These are phyloP conservation scores for Adelphocoris suturalis DNA, from an alignment of 2,888 invertebrate genomes.

Conservation along the genomic window DNA sequence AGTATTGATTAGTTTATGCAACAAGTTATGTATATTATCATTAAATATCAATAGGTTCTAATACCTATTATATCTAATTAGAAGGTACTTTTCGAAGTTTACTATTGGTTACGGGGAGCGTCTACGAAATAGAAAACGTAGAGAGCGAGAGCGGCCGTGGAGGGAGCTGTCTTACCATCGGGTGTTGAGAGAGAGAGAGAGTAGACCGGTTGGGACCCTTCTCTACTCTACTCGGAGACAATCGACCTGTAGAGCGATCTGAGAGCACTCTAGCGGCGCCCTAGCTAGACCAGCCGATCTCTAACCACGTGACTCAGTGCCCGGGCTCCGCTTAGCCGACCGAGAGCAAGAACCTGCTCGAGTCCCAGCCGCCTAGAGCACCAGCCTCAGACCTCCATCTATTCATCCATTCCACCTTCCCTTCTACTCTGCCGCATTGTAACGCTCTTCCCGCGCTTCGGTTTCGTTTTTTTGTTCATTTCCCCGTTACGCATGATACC, in stretches of 20 bases:
- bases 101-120: no score
- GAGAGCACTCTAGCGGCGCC: constrained; percentile 12
- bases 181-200: no score
- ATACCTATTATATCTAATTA: no score
- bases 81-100: no score
- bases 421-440: neutral
- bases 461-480: neutral
- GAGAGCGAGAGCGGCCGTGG: neutral
- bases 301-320: constrained; percentile 25
- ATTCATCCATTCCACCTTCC: no score
- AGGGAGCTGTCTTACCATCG: no score
- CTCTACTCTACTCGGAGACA: neutral
- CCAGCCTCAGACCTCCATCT: neutral
- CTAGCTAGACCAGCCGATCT: constrained; percentile 6
- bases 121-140: no score
- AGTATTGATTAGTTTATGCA: no score
- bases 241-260: neutral
- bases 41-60: no score
- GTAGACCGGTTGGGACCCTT: neutral
- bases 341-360: neutral
- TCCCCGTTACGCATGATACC: no score
- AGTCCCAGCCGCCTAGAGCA: neutral
- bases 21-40: no score
- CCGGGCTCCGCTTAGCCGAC: neutral
- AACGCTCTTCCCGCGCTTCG: neutral